These are phyloP conservation scores for Babylonia areolata DNA, from an alignment of 1,140 invertebrate genomes.

Conservation along the genomic window DNA sequence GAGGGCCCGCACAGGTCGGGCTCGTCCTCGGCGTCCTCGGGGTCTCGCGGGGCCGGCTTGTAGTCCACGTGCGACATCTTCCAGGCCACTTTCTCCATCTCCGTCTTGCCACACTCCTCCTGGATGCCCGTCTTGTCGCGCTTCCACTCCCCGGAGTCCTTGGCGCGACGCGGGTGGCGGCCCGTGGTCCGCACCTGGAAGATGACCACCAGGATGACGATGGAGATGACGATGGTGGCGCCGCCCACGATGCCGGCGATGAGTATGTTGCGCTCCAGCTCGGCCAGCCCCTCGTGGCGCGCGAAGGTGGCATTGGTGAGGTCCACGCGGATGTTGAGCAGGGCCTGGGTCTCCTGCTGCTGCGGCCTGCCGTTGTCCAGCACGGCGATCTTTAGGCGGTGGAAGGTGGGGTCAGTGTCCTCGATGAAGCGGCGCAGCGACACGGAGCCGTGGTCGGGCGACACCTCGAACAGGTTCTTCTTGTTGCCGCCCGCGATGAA, in stretches of 20 bases:
- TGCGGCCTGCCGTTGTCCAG: slow-evolving; percentile 56
- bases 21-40: slow-evolving; percentile 24
- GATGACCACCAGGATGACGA: slow-evolving; percentile 62
- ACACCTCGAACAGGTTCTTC: slow-evolving; percentile 81
- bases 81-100: slow-evolving; percentile 45
- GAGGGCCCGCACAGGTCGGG: slow-evolving; percentile 13
- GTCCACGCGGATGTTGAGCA: slow-evolving; percentile 56
- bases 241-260: slow-evolving; percentile 64
- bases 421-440: slow-evolving; percentile 49
- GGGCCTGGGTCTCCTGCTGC: slow-evolving; percentile 46
- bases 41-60: background rate
- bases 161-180: slow-evolving; percentile 27
- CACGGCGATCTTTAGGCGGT: slow-evolving; percentile 54
- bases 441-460: slow-evolving; percentile 55
- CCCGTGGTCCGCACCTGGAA: slow-evolving; percentile 51
- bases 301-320: slow-evolving; percentile 59
- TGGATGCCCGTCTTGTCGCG: slow-evolving; percentile 49
- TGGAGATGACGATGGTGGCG: slow-evolving; percentile 61
- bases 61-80: slow-evolving; percentile 37
- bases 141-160: slow-evolving; percentile 45
- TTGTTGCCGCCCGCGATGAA: slow-evolving; percentile 90
- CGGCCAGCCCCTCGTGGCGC: slow-evolving; percentile 28
- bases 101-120: slow-evolving; percentile 49
- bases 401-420: slow-evolving; percentile 47
- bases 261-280: slow-evolving; percentile 57